These are phyloP conservation scores for Torymus texanus DNA, from an alignment of 2,888 invertebrate genomes.

Conservation along the genomic window DNA sequence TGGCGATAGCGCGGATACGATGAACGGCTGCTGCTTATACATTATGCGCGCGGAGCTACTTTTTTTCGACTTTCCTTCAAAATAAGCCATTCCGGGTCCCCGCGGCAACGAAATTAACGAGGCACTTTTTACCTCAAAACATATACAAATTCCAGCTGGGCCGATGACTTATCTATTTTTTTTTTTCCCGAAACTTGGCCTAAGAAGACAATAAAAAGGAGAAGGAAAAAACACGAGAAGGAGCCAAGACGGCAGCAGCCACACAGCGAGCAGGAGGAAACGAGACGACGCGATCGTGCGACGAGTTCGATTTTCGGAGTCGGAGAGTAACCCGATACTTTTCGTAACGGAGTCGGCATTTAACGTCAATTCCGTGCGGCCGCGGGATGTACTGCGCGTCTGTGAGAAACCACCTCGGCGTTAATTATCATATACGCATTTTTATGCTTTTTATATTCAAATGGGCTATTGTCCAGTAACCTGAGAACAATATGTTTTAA, in stretches of 20 bases:
- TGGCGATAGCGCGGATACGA: constrained; percentile 6
- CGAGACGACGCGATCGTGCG: background rate
- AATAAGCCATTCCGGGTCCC: constrained; percentile 52
- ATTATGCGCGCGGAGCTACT: constrained; percentile 30
- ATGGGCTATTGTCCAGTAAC: too few species aligned
- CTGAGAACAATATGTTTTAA: background rate
- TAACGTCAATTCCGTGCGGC: constrained; percentile 42
- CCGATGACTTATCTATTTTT: constrained; percentile 50
- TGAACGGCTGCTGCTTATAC: constrained; percentile 19
- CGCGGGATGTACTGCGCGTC: background rate
- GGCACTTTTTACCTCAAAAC: constrained; percentile 42
- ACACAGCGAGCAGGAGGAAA: constrained; percentile 27
- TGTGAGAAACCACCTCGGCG: constrained; percentile 6
- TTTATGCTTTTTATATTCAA: too few species aligned
- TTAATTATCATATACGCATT: constrained; percentile 32
- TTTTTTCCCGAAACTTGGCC: constrained; percentile 43
- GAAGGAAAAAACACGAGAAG: background rate
- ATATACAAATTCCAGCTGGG: constrained; percentile 15
- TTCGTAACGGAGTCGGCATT: constrained; percentile 53
- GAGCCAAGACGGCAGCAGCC: constrained; percentile 14
- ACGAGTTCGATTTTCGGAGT: constrained; percentile 39
- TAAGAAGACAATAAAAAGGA: constrained; percentile 45
- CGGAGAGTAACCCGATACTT: constrained; percentile 52
- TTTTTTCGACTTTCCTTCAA: constrained; percentile 49
- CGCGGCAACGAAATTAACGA: constrained; percentile 47